Conservation (phyloP, 1,140 invertebrate genomes). For the Zaprionus kolodkinae region DNA sequence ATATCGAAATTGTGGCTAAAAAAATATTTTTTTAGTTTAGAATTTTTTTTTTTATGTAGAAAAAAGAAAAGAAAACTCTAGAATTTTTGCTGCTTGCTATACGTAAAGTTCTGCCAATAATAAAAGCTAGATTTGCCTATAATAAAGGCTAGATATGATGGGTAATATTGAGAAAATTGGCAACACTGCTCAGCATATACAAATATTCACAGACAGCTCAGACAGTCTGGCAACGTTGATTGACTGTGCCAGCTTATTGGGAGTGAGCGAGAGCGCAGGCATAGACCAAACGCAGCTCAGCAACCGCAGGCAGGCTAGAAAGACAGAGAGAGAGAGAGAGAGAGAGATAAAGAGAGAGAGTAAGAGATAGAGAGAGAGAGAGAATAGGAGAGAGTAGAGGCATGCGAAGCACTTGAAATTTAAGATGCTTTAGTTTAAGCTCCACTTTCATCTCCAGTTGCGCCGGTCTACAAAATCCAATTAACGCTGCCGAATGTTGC, state of each 20-base stretch:
- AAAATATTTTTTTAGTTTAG: too few relatives aligned
- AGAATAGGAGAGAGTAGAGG: not conserved
- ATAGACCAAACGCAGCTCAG: too few relatives aligned
- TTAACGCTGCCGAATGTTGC: conserved; percentile 51
- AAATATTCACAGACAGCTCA: not conserved
- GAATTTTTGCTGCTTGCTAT: too few relatives aligned
- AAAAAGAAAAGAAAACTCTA: too few relatives aligned
- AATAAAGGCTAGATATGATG: too few relatives aligned
- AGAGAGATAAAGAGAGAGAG: not conserved
- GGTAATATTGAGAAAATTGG: too few relatives aligned
- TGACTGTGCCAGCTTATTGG: not conserved
- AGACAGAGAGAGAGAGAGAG: not conserved
- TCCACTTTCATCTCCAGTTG: conserved; percentile 29
- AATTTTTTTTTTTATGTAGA: too few relatives aligned
- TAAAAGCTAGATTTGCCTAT: too few relatives aligned
- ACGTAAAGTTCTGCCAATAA: too few relatives aligned
- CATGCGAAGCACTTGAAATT: conserved; percentile 14
- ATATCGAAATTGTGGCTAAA: too few relatives aligned
- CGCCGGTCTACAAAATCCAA: conserved; percentile 57
- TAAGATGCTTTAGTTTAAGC: conserved; percentile 31
- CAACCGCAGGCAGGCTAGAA: not conserved
- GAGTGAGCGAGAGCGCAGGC: too few relatives aligned
- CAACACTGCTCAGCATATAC: too few relatives aligned
- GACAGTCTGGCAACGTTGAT: not conserved
- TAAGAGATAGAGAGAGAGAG: conserved; percentile 6